Evolutionary conservation across 2,888 invertebrate genomes (phyloP), one percentile per base, ranked within the genome.

Genomic region (Yponomeuta evonymella): DNA sequence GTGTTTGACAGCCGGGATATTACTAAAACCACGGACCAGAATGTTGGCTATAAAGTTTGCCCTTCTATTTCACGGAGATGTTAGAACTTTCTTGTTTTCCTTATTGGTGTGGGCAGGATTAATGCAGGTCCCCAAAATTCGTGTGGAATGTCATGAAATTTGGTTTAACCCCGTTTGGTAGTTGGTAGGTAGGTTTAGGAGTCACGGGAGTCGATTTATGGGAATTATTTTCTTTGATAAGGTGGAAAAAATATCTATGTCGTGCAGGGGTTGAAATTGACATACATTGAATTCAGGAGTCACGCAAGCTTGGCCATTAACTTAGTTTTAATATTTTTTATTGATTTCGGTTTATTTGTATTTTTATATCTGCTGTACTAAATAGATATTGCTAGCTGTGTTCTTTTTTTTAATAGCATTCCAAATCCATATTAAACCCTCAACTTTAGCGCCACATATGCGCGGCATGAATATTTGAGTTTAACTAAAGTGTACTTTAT

Each of bases 51-150:
- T 64, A 43, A 67, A 67, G 3, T 67, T 36, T 48, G 67, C 43
- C 67, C 29, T 29, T 63, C 63, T 63, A 9, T 29, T 66, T 66
- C 66, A 33, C 48, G 23, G 71, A 72, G 74, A 75, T 73, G 70
- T 73, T 75, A 72, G 71, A 72, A 77, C 78, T 78, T 75, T 72
- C 77, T 78, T 73, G 70, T 78, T 76, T 77, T 74, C 74, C 77
- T 74, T 77, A 71, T 78, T 72, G 71, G 66, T 71, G 67, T 66
- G 67, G 51, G 62, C 68, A 66, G 51, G 62, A 68, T 58, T 58
- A 12, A 15, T 15, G 15, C 15, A 58, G 51, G 15, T 15, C 51
- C 70, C 63, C 33, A 58, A 70, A 36, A 67, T 30, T 71, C 67
- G 72, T 70, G 69, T 70, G 73, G 71, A 72, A 73, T 71, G 72